Percentiles rank a stretch among this genome's conserved stretches.
Evolutionary conservation across 2,888 invertebrate species (phyloP).

Genomic region (Perizoma flavofasciatum): DNA sequence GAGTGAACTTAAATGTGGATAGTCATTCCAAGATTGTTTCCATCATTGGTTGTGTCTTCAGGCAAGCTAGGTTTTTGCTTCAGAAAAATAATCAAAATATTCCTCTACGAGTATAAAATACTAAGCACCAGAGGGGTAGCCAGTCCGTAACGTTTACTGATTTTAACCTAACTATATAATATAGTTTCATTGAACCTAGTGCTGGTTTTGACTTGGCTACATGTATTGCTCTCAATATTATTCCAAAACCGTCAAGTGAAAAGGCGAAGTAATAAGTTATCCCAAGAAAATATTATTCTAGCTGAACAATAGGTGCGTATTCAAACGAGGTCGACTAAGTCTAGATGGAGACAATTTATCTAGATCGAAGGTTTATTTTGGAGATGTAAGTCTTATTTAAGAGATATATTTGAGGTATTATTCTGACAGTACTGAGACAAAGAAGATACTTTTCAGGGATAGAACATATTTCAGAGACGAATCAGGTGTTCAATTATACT

Average conservation of each 20-base stretch:
- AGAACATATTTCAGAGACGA: conserved; percentile 2
- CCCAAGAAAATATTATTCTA: not conserved
- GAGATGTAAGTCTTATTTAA: conserved; percentile 2
- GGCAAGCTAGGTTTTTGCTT: too few relatives aligned
- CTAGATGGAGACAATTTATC: conserved; percentile 15
- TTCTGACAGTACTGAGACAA: not conserved
- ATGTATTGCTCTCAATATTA: not conserved
- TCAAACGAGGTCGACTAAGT: conserved; percentile 3
- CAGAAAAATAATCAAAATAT: too few relatives aligned
- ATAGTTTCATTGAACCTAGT: too few relatives aligned
- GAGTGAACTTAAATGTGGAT: too few relatives aligned
- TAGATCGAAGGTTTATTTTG: conserved; percentile 18
- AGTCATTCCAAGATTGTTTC: too few relatives aligned
- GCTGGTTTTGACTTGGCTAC: too few relatives aligned
- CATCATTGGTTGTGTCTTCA: too few relatives aligned
- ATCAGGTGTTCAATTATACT: not conserved
- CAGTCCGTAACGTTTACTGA: too few relatives aligned
- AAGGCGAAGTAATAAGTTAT: not conserved
- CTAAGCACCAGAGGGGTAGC: too few relatives aligned
- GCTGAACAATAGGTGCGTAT: conserved; percentile 4
- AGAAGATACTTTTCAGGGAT: not conserved
- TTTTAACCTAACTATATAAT: too few relatives aligned
- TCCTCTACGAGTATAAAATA: too few relatives aligned
- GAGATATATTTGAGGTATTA: not conserved
- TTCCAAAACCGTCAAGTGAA: not conserved